Base-by-base conservation (phyloP, 2,797 vertebrate genomes). In the Rhynchonycteris naso region DNA sequence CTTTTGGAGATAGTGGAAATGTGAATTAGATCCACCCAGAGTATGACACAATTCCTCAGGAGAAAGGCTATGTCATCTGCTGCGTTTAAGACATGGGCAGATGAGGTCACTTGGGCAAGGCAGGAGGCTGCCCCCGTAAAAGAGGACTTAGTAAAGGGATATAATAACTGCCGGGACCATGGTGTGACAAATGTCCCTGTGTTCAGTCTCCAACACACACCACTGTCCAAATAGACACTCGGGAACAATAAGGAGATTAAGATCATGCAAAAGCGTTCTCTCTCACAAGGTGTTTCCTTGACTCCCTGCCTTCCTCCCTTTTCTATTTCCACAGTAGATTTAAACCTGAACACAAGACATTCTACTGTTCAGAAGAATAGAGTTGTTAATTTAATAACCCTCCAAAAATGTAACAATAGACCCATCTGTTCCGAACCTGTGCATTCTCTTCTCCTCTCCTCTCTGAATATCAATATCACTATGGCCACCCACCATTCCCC, bases 341-440 rank as follows among this genome's bases (percentile, higher is more conserved):
- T 82, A 81, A 72, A 88, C n/a, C 81, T 92, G 91, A 94, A 94
- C 4, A 84, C 61, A 92, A 9, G 87, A 69, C 38, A 92, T 33
- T 74, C 24, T 93, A 93, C 78, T 61, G 84, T 95, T 93, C 13
- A 92, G 56, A 81, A n/a, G 96, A 35, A 92, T 1, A 94, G 82
- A 92, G 69, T 93, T 93, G 50, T 66, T 93, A 82, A 95, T 97
- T 97, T 87, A 97, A 97, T 96, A 52, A 2, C 30, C 63, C 84
- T 81, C 82, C 50, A 87, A 50, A 94, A 79, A 96, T 0, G 93
- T 38, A 24, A 87, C 75, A 92, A 33, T 71, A 61, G 52, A 95
- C 71, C 33, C 72, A 86, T 54, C 95, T 96, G 81, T 68, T 89
- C 94, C 76, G 86, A 96, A 92, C 82, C 52, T 69, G 52, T 63